Base-by-base conservation (phyloP, 2,888 invertebrate genomes). In the Laspeyria flexula region DNA sequence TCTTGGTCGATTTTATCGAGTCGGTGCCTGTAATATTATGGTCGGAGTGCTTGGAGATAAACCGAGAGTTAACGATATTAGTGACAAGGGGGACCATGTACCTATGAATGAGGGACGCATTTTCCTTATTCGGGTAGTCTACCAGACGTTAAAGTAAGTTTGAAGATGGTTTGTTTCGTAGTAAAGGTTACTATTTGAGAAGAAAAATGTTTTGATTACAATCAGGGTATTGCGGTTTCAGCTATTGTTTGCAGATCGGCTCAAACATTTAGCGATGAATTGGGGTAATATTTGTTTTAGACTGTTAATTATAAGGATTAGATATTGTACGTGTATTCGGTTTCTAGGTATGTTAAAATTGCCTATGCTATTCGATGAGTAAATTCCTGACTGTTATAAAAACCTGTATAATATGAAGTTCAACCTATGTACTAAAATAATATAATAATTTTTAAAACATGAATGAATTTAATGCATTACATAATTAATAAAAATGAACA, bases 1-100 rank as follows among this genome's bases (percentile, higher is more conserved):
- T 73, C 69, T 68, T 42, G 49, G 56, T 65, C 69, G 68, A 73
- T 70, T 70, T 62, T 68, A 71, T 70, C 65, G 56, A 48, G 55
- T 63, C 52, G 41, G 23, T 37, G 54, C 50, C 54, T 51, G 59
- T 59, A 48, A 48, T 58, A 59, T 64, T 59, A 39, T 57, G 51
- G 57, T 55, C 47, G 53, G 56, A 61, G 62, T 53, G 55, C 56
- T 54, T 48, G 15, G 43, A 49, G 70, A 74, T 73, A 68, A 66
- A 58, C 60, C 60, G 42, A 64, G 52, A 56, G 58, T 60, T 63
- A 75, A 71, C 60, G 53, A 51, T 60, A 60, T 68, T 61, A 66
- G 57, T 50, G 35, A 50, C 48, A 55, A 50, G 49, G 49, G 50
- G 38, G 45, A 38, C 11, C 25, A 31, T 42, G 39, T 25, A 10